These are phyloP conservation scores for Gadopsis bispinosus DNA, from an alignment of 2,797 vertebrate species.

Conservation along the genomic window DNA sequence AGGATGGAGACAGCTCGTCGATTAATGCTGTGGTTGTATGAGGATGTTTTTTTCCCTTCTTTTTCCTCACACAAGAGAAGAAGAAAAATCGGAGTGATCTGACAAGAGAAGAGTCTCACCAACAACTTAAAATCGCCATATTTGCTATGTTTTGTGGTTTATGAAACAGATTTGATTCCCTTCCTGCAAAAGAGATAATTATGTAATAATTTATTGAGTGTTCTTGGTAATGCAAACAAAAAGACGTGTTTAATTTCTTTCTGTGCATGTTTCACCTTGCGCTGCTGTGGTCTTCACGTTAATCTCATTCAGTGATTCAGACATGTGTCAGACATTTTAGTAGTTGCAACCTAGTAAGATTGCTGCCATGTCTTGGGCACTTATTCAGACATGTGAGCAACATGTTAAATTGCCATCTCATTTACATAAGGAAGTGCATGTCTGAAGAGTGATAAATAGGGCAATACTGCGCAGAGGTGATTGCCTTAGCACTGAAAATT, in stretches of 20 bases:
- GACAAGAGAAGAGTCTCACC: neutral
- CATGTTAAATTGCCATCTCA: neutral
- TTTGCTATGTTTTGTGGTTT: neutral
- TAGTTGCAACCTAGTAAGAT: neutral
- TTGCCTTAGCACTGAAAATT: conserved; percentile 2
- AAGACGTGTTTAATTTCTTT: neutral
- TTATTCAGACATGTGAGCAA: neutral
- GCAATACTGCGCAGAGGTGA: neutral
- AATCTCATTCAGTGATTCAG: neutral
- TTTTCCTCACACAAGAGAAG: neutral
- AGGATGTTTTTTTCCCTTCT: neutral
- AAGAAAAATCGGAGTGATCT: neutral
- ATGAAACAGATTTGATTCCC: neutral
- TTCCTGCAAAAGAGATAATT: neutral
- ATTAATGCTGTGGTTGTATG: neutral
- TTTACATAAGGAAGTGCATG: neutral
- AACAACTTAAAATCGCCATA: neutral
- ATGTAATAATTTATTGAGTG: neutral
- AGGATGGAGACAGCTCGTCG: neutral
- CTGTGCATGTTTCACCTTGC: neutral
- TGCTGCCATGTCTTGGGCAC: neutral
- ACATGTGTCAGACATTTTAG: neutral
- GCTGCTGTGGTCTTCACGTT: neutral
- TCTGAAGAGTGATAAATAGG: neutral
- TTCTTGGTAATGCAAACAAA: neutral